A percentile compares a stretch with the other conserved stretches of the same genome.
Evolutionary conservation across 2,888 invertebrate species (phyloP).

Genomic region (Cantharis nigra): DNA sequence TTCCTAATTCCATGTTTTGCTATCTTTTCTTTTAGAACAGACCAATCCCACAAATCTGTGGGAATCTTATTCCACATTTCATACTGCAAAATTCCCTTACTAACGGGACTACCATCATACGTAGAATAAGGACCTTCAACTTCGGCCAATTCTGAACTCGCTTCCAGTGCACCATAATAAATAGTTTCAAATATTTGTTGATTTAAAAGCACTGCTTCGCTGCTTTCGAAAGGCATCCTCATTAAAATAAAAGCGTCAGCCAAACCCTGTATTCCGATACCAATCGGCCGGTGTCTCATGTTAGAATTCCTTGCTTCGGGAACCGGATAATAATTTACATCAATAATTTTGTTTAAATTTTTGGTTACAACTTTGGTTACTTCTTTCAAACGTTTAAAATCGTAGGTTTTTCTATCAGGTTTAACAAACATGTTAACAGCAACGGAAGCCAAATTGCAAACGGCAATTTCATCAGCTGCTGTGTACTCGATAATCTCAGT

Average conservation of each 20-base stretch:
- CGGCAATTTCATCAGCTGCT: slow-evolving; percentile 90
- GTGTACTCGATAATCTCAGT: slow-evolving; percentile 98
- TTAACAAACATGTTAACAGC: slow-evolving; percentile 94
- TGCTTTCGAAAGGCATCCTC: slow-evolving; percentile 91
- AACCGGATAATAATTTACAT: slow-evolving; percentile 94
- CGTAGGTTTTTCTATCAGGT: slow-evolving; percentile 73
- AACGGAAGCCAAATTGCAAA: slow-evolving; percentile 96
- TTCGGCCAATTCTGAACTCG: slow-evolving; percentile 92
- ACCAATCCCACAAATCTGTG: slow-evolving; percentile 90
- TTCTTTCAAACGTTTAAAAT: slow-evolving; percentile 84
- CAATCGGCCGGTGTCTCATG: slow-evolving; percentile 81
- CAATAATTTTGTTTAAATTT: slow-evolving; percentile 96
- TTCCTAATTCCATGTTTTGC: slow-evolving; percentile 89
- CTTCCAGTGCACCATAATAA: slow-evolving; percentile 95
- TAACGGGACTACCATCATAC: slow-evolving; percentile 89
- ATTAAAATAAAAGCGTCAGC: slow-evolving; percentile 96
- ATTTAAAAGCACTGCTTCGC: slow-evolving; percentile 83
- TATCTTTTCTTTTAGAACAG: slow-evolving; percentile 78
- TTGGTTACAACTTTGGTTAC: slow-evolving; percentile 86
- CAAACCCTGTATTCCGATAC: slow-evolving; percentile 95
- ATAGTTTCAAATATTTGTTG: slow-evolving; percentile 97
- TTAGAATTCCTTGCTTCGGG: slow-evolving; percentile 88
- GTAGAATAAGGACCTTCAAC: slow-evolving; percentile 86
- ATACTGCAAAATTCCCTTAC: slow-evolving; percentile 93
- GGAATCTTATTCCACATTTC: slow-evolving; percentile 97